Conservation (phyloP, 2,888 invertebrate species). For the Caenorhabditis plicata region DNA sequence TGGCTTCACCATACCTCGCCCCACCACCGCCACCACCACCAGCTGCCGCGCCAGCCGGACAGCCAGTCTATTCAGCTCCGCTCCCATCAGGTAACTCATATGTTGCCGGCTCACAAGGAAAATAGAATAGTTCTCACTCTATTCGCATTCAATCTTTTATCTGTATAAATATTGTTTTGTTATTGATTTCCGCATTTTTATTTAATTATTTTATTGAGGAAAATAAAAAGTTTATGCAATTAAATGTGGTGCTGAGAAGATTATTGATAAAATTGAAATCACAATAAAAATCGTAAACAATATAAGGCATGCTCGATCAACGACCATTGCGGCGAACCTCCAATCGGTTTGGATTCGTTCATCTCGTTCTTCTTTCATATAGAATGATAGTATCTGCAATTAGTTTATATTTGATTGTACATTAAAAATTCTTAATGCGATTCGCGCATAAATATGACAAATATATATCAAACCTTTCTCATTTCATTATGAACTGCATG, state of each 20-base stretch:
- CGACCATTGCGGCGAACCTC: conserved; percentile 54
- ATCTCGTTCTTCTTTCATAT: conserved; percentile 49
- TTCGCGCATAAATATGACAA: too few species aligned
- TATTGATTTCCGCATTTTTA: not conserved
- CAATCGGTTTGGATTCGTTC: conserved; percentile 51
- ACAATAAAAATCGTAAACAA: conserved; percentile 53
- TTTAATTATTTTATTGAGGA: not conserved
- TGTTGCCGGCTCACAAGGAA: conserved; percentile 24
- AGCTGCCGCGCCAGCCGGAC: conserved; percentile 7
- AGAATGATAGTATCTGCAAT: conserved; percentile 36
- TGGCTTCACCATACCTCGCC: conserved; percentile 22
- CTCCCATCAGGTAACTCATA: conserved; percentile 26
- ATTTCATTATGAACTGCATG: conserved; percentile 53
- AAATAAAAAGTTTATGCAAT: conserved; percentile 32
- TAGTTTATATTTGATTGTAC: not conserved
- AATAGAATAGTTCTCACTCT: conserved; percentile 4
- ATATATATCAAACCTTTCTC: conserved; percentile 31
- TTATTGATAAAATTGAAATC: conserved; percentile 44
- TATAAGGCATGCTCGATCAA: conserved; percentile 52
- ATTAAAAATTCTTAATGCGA: not conserved
- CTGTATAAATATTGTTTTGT: not conserved
- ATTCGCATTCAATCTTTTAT: not conserved
- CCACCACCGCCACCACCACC: conserved; percentile 24
- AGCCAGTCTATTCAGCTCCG: conserved; percentile 26
- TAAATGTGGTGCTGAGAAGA: conserved; percentile 53